Conservation (phyloP, 2,113 vertebrate genomes). For the Seriola rivoliana region DNA sequence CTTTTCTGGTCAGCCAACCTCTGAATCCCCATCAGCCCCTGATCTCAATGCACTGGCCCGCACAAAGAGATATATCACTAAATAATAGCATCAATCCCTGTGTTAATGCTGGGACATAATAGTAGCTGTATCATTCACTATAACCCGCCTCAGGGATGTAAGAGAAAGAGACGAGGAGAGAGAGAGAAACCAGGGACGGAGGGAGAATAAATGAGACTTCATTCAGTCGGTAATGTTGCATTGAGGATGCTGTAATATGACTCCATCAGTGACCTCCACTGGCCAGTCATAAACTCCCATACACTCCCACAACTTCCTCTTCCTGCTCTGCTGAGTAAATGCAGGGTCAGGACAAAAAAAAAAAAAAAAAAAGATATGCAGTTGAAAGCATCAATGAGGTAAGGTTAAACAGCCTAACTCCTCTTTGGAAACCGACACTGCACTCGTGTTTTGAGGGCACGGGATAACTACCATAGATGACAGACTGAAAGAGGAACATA, state of each 20-base stretch:
- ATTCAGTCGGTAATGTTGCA: slow-evolving; percentile 40
- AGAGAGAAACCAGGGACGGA: slow-evolving; percentile 3
- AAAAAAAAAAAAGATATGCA: slow-evolving; percentile 29
- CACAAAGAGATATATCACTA: slow-evolving; percentile 50
- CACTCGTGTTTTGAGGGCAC: slow-evolving; percentile 19
- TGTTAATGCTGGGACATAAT: slow-evolving; percentile 51
- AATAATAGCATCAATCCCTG: slow-evolving; percentile 66
- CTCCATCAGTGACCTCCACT: slow-evolving; percentile 56
- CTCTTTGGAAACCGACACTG: background rate
- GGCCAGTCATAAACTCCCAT: slow-evolving; percentile 21
- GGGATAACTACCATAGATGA: slow-evolving; percentile 18
- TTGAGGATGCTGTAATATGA: slow-evolving; percentile 46
- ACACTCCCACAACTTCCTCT: slow-evolving; percentile 5
- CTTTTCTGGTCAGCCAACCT: slow-evolving; percentile 70
- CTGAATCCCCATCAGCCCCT: slow-evolving; percentile 44
- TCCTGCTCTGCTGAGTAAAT: slow-evolving; percentile 19
- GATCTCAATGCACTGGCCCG: slow-evolving; percentile 49
- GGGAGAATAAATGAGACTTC: slow-evolving; percentile 33
- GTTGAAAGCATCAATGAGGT: slow-evolving; percentile 25
- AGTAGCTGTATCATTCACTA: slow-evolving; percentile 28
- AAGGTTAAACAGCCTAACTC: slow-evolving; percentile 2
- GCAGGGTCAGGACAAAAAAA: slow-evolving; percentile 19
- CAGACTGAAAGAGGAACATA: slow-evolving; percentile 45
- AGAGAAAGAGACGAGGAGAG: slow-evolving; percentile 22
- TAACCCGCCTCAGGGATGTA: slow-evolving; percentile 1